phyloP scores from a whole-genome alignment of 2,888 invertebrate genomes.

The Laothoe populi region DNA sequence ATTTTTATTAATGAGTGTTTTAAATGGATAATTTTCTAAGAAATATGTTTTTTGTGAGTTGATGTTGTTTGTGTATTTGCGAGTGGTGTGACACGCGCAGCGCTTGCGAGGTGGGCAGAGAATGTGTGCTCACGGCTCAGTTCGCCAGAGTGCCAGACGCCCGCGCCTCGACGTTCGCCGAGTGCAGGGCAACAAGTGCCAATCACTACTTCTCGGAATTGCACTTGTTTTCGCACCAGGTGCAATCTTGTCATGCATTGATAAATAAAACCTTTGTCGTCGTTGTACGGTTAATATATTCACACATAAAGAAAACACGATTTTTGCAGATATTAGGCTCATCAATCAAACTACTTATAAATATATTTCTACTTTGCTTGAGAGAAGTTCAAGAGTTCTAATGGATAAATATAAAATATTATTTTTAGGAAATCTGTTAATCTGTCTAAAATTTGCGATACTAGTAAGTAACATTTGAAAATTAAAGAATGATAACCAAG shows the following conservation, averaged over 20 bases:
- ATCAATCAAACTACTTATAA: background rate
- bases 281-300: constrained; percentile 8
- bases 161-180: constrained; percentile 8
- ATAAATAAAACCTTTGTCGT: constrained; percentile 42
- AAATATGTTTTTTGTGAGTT: constrained; percentile 12
- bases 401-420: too few relatives aligned
- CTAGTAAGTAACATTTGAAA: too few relatives aligned
- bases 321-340: background rate
- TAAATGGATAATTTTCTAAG: constrained; percentile 16
- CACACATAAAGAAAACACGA: background rate
- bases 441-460: too few relatives aligned
- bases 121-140: constrained; percentile 33
- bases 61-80: constrained; percentile 5
- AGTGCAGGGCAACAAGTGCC: constrained; percentile 51
- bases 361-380: too few relatives aligned
- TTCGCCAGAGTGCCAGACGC: background rate
- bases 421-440: too few relatives aligned
- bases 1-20: constrained; percentile 26
- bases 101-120: background rate
- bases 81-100: background rate
- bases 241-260: constrained; percentile 57
- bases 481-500: too few relatives aligned
- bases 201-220: constrained; percentile 70
- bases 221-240: constrained; percentile 67
- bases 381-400: too few relatives aligned